Evolutionary conservation across 2,113 vertebrate species (phyloP), one percentile per base, ranked within the genome.

Genomic region (Lontra canadensis): DNA sequence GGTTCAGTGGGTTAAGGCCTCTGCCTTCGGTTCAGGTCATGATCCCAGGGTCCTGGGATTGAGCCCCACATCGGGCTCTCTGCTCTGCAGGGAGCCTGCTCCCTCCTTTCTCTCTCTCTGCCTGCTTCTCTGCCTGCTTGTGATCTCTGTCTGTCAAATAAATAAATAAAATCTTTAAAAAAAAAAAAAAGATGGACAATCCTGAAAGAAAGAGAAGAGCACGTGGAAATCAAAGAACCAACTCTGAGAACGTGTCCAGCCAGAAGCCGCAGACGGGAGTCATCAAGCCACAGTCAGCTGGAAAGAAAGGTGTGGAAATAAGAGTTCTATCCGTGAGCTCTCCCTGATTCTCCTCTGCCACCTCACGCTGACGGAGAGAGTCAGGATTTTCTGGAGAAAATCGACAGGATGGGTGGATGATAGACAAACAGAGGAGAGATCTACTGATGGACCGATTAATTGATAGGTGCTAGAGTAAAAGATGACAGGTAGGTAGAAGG

Each of bases 331-430:
- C 6, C 20, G 1, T 0, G 26, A 92, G 17, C 6, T 21, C 15
- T 9, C 6, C 2, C 11, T 31, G 34, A 29, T 4, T 6, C 26
- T 5, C 15, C 12, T 4, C 47, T 0, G 2, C 34, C 14, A 49
- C 73, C 49, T 39, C 1, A 29, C 1, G 8, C 13, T 73, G 34
- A 47, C 5, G n/a, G 1, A 61, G 14, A 4, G 39, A 17, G 18
- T 44, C 23, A 47, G 26, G 26, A 3, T 15, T 84, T 88, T 79
- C 29, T 11, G 15, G 31, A 23, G 63, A 44, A 57, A 69, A 39
- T 7, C 3, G 15, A 0, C 2, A 73, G 8, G 49, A 11, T 39
- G 13, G 31, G n/a, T 31, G 29, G 39, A 63, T 47, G 8, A 63
- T 26, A 34, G 23, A 63, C 8, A 26, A 61, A 67, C 14, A 21